phyloP scores from a whole-genome alignment of 2,113 vertebrate species.

The Zonotrichia leucophrys region DNA sequence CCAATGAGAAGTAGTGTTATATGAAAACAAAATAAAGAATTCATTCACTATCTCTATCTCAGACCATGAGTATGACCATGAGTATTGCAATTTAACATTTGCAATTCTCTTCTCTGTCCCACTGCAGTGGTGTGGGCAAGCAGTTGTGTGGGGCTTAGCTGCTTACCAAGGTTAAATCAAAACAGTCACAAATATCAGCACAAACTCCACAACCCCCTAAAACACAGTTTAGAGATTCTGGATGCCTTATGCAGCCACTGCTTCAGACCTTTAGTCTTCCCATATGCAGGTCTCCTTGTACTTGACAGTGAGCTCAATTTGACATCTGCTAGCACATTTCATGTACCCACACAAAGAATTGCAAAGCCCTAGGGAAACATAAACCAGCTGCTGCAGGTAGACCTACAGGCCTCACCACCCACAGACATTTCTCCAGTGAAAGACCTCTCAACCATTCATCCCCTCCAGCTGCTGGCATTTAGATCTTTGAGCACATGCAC shows the following conservation, averaged over 20 bases:
- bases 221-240: neutral
- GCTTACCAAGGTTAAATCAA: neutral
- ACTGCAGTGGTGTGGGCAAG: neutral
- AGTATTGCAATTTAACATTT: neutral
- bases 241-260: neutral
- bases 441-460: neutral
- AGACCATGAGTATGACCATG: neutral
- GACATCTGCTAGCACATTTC: neutral
- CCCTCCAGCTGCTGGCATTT: neutral
- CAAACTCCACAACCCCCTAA: neutral
- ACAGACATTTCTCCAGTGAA: neutral
- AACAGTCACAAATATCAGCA: neutral
- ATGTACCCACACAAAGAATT: neutral
- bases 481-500: neutral
- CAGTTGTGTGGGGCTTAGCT: fast-evolving
- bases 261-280: neutral
- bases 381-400: neutral
- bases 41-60: neutral
- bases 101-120: neutral
- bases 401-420: neutral
- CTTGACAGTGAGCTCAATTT: neutral
- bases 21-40: neutral
- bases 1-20: neutral
- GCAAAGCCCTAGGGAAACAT: neutral
- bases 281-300: neutral